phyloP scores from a whole-genome alignment of 2,113 vertebrate species.

The Anthoscopus minutus region DNA sequence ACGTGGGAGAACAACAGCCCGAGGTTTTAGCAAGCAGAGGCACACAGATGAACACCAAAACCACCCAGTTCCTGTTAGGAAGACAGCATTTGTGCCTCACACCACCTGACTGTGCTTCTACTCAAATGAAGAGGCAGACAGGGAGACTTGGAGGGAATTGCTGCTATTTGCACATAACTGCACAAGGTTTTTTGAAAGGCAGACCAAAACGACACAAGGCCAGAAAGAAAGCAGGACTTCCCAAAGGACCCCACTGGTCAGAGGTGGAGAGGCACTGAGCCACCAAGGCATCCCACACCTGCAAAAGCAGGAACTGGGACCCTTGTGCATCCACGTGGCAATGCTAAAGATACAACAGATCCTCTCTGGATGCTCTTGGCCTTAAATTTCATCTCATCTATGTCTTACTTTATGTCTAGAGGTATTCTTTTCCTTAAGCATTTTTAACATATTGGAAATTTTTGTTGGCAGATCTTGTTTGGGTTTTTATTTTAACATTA shows the following conservation, averaged over 20 bases:
- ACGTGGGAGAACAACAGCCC: rapidly evolving
- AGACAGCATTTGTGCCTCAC: not conserved
- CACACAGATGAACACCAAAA: not conserved
- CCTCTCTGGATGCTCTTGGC: not conserved
- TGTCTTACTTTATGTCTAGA: not conserved
- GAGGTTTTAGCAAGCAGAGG: not conserved
- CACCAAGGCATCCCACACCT: not conserved
- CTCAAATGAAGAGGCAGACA: not conserved
- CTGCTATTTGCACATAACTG: rapidly evolving
- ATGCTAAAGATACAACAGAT: not conserved
- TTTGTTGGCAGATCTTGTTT: not conserved
- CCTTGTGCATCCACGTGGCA: rapidly evolving
- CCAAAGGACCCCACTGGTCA: not conserved
- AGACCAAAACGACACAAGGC: not conserved
- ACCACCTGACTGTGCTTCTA: rapidly evolving
- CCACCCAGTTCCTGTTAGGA: not conserved
- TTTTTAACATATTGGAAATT: not conserved
- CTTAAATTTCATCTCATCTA: not conserved
- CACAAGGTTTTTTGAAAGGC: not conserved
- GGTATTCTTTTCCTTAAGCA: not conserved
- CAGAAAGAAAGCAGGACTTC: not conserved
- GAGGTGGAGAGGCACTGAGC: not conserved
- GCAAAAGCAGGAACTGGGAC: not conserved
- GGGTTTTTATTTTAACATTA: not conserved
- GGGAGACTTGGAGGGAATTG: not conserved